A percentile compares a stretch with the other conserved stretches of the same genome.
Conservation (phyloP, 2,113 vertebrate species). For the Pelvicachromis taeniatus region DNA sequence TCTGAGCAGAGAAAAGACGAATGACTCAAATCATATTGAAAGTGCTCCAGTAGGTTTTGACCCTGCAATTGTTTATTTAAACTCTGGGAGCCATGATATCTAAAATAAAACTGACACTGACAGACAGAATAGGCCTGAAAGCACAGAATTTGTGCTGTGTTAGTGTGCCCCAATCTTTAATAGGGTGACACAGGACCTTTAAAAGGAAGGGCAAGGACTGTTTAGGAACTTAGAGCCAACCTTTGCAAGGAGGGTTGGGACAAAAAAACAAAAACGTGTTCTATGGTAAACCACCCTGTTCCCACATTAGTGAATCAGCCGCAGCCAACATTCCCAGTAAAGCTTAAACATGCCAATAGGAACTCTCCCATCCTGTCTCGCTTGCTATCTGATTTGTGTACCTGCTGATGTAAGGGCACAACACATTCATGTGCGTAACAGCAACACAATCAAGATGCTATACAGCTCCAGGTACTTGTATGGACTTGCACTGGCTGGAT, state of each 20-base stretch:
- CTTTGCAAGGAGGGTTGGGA: neutral
- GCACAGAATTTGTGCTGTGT: neutral
- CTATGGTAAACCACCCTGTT: neutral
- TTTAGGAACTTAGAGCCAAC: neutral
- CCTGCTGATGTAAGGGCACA: neutral
- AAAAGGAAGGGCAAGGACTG: slow-evolving; percentile 15
- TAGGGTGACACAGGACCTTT: neutral
- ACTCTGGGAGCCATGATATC: neutral
- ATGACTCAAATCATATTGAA: neutral
- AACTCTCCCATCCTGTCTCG: neutral
- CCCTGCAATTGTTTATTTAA: neutral
- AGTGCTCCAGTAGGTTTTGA: neutral
- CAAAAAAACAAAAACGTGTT: neutral
- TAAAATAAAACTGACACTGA: neutral
- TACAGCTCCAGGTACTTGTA: neutral
- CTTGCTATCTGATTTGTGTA: neutral
- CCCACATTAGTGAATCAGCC: neutral
- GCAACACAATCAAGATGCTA: neutral
- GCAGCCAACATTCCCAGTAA: neutral
- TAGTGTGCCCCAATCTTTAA: neutral
- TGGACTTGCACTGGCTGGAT: neutral
- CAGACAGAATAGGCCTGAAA: neutral
- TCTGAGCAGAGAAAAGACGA: neutral
- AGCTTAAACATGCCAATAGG: neutral
- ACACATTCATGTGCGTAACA: neutral